These are phyloP conservation scores for Sebastolobus altivelis DNA, from an alignment of 2,797 vertebrate genomes.

Conservation along the genomic window DNA sequence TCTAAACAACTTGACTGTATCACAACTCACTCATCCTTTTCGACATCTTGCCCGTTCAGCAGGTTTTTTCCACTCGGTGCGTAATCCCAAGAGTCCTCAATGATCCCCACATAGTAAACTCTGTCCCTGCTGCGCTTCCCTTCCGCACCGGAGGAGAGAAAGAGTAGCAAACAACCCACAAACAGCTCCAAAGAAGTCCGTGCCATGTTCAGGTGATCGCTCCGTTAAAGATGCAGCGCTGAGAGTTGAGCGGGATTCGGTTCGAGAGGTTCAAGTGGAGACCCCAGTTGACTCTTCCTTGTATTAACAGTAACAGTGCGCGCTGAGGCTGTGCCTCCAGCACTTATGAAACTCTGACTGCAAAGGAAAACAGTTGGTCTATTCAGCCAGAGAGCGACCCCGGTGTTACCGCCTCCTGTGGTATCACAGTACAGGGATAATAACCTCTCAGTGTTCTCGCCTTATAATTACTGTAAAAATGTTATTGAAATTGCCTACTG, in stretches of 20 bases:
- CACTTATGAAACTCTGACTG: slow-evolving; percentile 54
- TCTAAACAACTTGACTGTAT: not conserved
- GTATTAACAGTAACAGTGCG: not conserved
- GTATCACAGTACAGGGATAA: slow-evolving; percentile 26
- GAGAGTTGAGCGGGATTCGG: not conserved
- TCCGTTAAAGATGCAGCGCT: not conserved
- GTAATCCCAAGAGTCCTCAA: slow-evolving; percentile 93
- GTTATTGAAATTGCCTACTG: slow-evolving; percentile 5
- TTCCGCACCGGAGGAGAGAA: slow-evolving; percentile 15
- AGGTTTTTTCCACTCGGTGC: slow-evolving; percentile 90
- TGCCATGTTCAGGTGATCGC: slow-evolving; percentile 47
- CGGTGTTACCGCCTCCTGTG: slow-evolving; percentile 59
- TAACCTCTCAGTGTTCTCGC: not conserved
- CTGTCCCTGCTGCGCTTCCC: slow-evolving; percentile 68
- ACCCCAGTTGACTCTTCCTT: slow-evolving; percentile 4
- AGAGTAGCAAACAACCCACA: slow-evolving; percentile 27
- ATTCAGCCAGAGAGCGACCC: slow-evolving; percentile 47
- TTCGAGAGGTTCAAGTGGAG: slow-evolving; percentile 8
- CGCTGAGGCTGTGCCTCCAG: not conserved
- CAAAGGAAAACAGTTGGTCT: slow-evolving; percentile 57
- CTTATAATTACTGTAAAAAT: slow-evolving; percentile 19
- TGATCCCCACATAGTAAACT: slow-evolving; percentile 91
- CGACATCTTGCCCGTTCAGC: slow-evolving; percentile 85
- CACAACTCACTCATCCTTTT: slow-evolving; percentile 84
- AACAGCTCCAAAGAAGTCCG: slow-evolving; percentile 25